Evolutionary conservation across 2,797 vertebrate species (phyloP), one percentile per base, ranked within the genome.

Genomic region (Otolemur crassicaudatus): DNA sequence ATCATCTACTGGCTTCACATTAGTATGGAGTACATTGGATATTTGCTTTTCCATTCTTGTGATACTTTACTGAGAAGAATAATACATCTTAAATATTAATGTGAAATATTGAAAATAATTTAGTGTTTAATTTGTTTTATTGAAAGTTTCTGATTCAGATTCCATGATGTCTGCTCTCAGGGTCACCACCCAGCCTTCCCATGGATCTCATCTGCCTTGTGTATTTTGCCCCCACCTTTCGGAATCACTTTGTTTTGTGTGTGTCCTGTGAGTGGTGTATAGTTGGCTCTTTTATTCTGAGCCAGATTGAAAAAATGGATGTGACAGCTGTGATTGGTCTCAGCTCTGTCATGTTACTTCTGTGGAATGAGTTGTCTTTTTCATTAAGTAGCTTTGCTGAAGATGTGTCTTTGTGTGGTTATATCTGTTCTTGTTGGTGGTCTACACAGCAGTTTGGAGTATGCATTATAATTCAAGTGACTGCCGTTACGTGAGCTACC

Each of bases 181-280:
- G n/a, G 79, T 34, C 20, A 2, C 40, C 29, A 29, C 8, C 53
- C 16, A 5, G 10, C 58, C 23, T 79, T 75, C 31, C 83, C 22
- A 1, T 4, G 7, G 14, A 16, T 19, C 43, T 70, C 27, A 3
- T 10, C 37, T 81, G 49, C n/a, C 3, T 4, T 29, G 27, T 19
- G 23, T 22, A 22, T 56, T 37, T 67, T 56, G 23, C 12, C 25
- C 20, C 1, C 3, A 5, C 9, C 12, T 23, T 80, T 40, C 25
- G 17, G 65, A 34, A 8, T 69, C 22, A 25, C 85, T 82, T 61
- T 53, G 46, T 37, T 70, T 12, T n/a, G n/a, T 17, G 7, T 29
- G 25, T 81, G 12, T 37, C 34, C n/a, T 7, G 7, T 10, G 0
- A 60, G 20, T 17, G 29, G 25, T 5, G 1, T 4, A 3, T 9